Evolutionary conservation across 2,113 vertebrate genomes (phyloP), one percentile per base, ranked within the genome.

Genomic region (Mungos mungo): DNA sequence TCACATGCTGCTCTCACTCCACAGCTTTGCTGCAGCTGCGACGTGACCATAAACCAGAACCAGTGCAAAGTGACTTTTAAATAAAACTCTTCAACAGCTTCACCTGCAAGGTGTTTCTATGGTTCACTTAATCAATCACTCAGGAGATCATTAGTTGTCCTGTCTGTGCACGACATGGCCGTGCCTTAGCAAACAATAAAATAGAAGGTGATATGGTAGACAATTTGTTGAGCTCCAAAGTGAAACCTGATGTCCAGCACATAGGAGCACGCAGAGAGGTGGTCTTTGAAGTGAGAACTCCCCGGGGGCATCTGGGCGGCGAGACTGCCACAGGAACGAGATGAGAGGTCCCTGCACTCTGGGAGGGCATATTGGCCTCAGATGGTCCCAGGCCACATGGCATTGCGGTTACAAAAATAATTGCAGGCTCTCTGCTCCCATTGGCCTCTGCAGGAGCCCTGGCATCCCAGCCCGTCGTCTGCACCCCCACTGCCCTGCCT

Each of bases 391-490:
- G 50, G 13, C 52, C 27, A 29, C 35, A 50, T 38, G 33, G 33
- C 7, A 7, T 14, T 8, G 2, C 9, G 41, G 69, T 31, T 23
- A 27, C 0, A 1, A n/a, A 8, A 3, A 19, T n/a, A 52, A 19
- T 33, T 7, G 54, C 10, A 31, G 45, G 41, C 13, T 27, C 7
- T 1, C 35, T 2, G 35, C 35, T 60, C 11, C 18, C 4, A 0
- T 5, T 35, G 33, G 18, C n/a, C 3, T 0, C 81, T 50, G 15
- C 12, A 15, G 79, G 19, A 7, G 52, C 41, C 25, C 0, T 1
- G 21, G 54, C n/a, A 13, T 14, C 35, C 11, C 3, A 2, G 45
- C 38, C 5, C 8, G 3, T 11, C 1, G 0, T 14, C 47, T 25
- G 25, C 41, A 21, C 15, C 27, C 27, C 31, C 1, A 0, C 31